Evolutionary conservation across 2,888 invertebrate species (phyloP), one percentile per base, ranked within the genome.

Genomic region (Abrostola tripartita): DNA sequence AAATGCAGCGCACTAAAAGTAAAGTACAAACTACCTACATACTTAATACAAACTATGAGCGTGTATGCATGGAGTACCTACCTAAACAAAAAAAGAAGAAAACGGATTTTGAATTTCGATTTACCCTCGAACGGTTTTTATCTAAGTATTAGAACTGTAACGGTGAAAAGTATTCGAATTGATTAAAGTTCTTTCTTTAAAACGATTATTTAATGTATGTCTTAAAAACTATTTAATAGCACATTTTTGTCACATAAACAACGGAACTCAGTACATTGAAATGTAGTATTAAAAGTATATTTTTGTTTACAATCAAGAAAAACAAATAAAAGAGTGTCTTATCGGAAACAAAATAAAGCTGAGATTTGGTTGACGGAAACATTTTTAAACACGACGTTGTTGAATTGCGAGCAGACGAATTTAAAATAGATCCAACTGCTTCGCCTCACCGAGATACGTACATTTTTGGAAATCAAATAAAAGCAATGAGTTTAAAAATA

Each of bases 391-490:
- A 89, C 81, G 86, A 86, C 90, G 87, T 90, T 92, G 78, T 89
- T 82, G 82, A 88, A 88, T 84, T 81, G 82, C 81, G 85, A 84
- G 80, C 81, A 87, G 78, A 76, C 65, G 79, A 80, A 75, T 87
- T 87, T 84, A 90, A 93, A 93, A 92, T 94, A 94, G 93, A 93
- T 82, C 78, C 81, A 77, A 87, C 87, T 79, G 90, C 90, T 86
- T 84, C 82, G 89, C 86, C 85, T 82, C 88, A 85, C 85, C 88
- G 85, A 89, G 91, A 91, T 92, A 92, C 85, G 90, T 92, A 93
- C 94, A 92, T 93, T 93, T 94, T 93, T 92, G 94, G 94, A 93
- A 92, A 91, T 92, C 92, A 90, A 93, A 92, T 92, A 90, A 92
- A 93, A 89, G 84, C 87, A 82, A 78, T 82, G 84, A 76, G 82